Percentiles rank a stretch among this genome's conserved stretches.
Evolutionary conservation across 2,797 vertebrate species (phyloP).

Genomic region (Neomorphus geoffroyi): DNA sequence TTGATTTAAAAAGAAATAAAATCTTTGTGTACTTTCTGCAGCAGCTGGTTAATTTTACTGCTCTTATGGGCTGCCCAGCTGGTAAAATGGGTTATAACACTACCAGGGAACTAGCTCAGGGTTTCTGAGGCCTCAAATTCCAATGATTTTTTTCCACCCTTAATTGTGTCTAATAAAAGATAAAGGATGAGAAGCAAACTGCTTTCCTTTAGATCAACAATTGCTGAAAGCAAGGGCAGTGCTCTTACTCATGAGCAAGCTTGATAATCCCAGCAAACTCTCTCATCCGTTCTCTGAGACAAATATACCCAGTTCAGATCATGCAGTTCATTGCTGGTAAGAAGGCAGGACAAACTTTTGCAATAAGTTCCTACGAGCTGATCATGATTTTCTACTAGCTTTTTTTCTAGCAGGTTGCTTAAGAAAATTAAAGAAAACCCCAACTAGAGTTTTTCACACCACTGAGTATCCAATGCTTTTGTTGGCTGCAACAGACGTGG

Average conservation of each 20-base stretch:
- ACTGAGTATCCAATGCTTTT: background rate
- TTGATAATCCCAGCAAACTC: constrained; percentile 1
- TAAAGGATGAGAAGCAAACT: background rate
- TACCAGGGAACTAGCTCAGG: background rate
- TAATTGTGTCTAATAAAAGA: background rate
- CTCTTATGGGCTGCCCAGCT: background rate
- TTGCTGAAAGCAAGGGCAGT: constrained; percentile 23
- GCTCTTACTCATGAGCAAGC: constrained; percentile 31
- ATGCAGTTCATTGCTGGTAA: constrained; percentile 1
- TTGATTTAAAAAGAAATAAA: background rate
- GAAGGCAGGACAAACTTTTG: background rate
- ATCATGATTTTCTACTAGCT: background rate
- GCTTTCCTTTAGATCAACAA: background rate
- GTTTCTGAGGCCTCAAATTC: background rate
- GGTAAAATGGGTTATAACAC: background rate
- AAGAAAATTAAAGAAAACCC: background rate
- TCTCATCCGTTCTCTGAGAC: background rate
- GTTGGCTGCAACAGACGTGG: background rate
- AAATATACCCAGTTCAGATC: background rate
- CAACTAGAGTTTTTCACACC: background rate
- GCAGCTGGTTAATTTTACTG: background rate
- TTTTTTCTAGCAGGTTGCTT: background rate
- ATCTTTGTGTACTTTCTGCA: background rate
- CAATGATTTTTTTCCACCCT: background rate
- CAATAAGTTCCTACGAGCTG: background rate